Evolutionary conservation across 2,888 invertebrate genomes (phyloP), one percentile per base, ranked within the genome.

Genomic region (Cyclophora punctaria): DNA sequence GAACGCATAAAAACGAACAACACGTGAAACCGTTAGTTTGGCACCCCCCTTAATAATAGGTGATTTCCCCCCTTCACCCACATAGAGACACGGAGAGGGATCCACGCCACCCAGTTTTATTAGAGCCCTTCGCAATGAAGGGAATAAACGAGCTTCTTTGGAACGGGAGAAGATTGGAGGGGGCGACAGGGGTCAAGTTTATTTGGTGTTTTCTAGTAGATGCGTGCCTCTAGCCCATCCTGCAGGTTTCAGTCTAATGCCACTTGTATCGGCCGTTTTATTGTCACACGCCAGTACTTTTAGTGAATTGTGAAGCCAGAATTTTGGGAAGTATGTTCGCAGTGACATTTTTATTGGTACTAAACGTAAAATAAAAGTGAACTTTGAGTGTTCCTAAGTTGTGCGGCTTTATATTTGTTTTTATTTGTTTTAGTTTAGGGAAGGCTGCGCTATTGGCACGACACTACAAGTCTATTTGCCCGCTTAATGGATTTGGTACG

Each of bases 11-110:
- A 84, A 84, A 82, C 74, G 76, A 78, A 79, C 75, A 81, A 82
- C 82, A 82, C 80, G 78, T 79, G 75, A 73, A 80, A 74, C 75
- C 80, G 80, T 86, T 84, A 83, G 76, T 81, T 81, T 81, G 77
- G 79, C 84, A 84, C 85, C 86, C 83, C 82, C 80, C 72, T 76
- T 83, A 84, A 84, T 86, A 83, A 83, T 83, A 80, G 83, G 80
- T 80, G 82, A 84, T 83, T 81, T 77, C 58, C 74, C 79, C 80
- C 77, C 78, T 58, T 67, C 66, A 54, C 73, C 71, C 73, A 71
- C 73, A 68, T 69, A 71, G 65, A 70, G 66, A 69, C 66, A 67
- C 64, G 55, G 59, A 64, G 59, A 67, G 63, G 57, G 57, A 44
- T 47, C 57, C 49, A 58, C 58, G 52, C 49, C 55, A 45, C 52